These are phyloP conservation scores for Scaptomyza cyrtandrae DNA, from an alignment of 2,888 invertebrate genomes.

Conservation along the genomic window DNA sequence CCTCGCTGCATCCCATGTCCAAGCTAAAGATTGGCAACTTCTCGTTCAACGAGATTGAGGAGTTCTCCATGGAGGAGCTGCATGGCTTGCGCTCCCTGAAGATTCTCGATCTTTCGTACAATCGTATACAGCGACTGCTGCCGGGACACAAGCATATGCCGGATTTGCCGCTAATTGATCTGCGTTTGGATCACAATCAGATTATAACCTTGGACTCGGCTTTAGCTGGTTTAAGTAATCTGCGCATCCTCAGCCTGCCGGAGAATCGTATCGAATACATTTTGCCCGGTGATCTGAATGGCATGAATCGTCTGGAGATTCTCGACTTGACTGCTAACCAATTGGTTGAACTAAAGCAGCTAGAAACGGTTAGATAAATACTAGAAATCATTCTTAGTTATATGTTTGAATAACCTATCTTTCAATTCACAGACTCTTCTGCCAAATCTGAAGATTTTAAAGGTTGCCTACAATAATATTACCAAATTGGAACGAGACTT, in stretches of 20 bases:
- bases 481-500: constrained; percentile 91
- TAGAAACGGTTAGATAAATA: constrained; percentile 88
- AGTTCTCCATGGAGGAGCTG: constrained; percentile 92
- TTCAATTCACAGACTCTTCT: constrained; percentile 88
- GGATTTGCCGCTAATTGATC: constrained; percentile 89
- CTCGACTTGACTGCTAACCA: constrained; percentile 92
- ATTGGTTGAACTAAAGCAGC: constrained; percentile 91
- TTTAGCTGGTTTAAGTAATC: constrained; percentile 90
- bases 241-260: constrained; percentile 90
- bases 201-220: constrained; percentile 90
- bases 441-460: constrained; percentile 90
- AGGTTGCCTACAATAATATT: constrained; percentile 91
- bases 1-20: constrained; percentile 89
- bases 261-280: constrained; percentile 90
- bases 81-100: constrained; percentile 90
- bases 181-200: constrained; percentile 90
- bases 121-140: constrained; percentile 88
- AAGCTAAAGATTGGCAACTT: constrained; percentile 89
- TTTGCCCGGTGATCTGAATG: constrained; percentile 91
- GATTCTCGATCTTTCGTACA: constrained; percentile 91
- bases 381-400: not conserved
- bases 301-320: constrained; percentile 89
- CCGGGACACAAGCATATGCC: constrained; percentile 91
- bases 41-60: constrained; percentile 90
- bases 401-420: not conserved